Percentiles rank a stretch among this genome's conserved stretches.
Evolutionary conservation across 2,797 vertebrate genomes (phyloP).

Genomic region (Cottoperca gobio): DNA sequence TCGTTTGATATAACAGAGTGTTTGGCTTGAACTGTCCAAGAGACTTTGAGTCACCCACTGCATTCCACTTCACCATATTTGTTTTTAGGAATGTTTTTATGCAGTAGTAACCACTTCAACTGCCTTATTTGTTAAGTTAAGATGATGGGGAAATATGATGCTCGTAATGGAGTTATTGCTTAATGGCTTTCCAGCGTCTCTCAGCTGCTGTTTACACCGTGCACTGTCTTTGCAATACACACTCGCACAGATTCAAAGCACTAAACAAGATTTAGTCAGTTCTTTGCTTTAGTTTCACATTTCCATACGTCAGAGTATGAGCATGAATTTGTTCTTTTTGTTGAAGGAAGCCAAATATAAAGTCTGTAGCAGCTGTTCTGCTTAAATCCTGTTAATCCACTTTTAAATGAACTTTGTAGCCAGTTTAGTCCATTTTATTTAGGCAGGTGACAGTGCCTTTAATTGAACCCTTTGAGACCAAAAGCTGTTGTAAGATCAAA

Average conservation of each 20-base stretch:
- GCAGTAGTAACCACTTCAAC: background rate
- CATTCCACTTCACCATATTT: background rate
- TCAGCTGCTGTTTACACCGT: background rate
- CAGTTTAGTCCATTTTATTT: background rate
- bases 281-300: too few relatives aligned
- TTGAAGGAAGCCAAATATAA: background rate
- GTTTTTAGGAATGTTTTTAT: background rate
- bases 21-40: background rate
- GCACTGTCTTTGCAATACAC: background rate
- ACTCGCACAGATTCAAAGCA: background rate
- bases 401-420: background rate
- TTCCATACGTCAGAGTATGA: background rate
- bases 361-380: background rate
- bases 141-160: background rate
- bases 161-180: slow-evolving; percentile 12
- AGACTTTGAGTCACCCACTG: background rate
- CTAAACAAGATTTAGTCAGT: too few relatives aligned
- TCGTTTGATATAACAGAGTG: background rate
- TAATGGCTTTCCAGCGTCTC: slow-evolving; percentile 19
- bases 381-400: background rate
- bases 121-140: background rate
- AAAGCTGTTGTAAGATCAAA: background rate
- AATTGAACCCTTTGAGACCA: background rate
- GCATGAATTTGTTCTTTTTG: background rate
- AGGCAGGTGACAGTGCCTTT: background rate